Evolutionary conservation across 2,797 vertebrate species (phyloP).

Genomic region (Lithobates sylvaticus): DNA sequence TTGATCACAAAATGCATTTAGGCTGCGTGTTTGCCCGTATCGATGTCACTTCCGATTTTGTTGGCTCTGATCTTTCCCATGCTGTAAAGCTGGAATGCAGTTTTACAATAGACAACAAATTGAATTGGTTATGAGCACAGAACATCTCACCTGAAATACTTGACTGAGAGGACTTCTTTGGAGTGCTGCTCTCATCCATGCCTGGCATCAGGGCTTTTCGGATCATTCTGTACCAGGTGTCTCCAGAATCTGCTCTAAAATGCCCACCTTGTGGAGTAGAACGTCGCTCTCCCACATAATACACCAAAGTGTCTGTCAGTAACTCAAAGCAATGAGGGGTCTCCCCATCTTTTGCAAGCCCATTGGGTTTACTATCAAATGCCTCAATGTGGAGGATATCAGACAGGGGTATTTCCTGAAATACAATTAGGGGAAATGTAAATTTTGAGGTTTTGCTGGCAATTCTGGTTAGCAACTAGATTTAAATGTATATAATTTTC

Average conservation of each 20-base stretch:
- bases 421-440: not conserved
- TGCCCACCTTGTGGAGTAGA: slow-evolving; percentile 32
- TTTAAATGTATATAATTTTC: no score
- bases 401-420: slow-evolving; percentile 89
- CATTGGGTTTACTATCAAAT: slow-evolving; percentile 78
- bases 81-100: no score
- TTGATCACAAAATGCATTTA: no score
- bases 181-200: slow-evolving; percentile 70
- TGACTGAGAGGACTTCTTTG: slow-evolving; percentile 81
- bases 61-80: no score
- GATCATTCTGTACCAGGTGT: slow-evolving; percentile 86
- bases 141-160: slow-evolving; percentile 55
- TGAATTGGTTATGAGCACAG: not conserved
- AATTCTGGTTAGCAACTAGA: no score
- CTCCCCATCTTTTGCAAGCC: slow-evolving; percentile 77
- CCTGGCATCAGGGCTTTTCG: slow-evolving; percentile 91
- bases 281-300: slow-evolving; percentile 88
- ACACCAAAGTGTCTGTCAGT: slow-evolving; percentile 84
- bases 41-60: no score
- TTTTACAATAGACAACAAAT: not conserved
- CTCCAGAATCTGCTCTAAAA: slow-evolving; percentile 54
- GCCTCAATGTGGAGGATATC: slow-evolving; percentile 87
- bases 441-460: not conserved
- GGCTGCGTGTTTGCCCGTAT: no score
- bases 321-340: slow-evolving; percentile 93